These are phyloP conservation scores for Bilobella aurantiaca DNA, from an alignment of 1,140 invertebrate genomes.

Conservation along the genomic window DNA sequence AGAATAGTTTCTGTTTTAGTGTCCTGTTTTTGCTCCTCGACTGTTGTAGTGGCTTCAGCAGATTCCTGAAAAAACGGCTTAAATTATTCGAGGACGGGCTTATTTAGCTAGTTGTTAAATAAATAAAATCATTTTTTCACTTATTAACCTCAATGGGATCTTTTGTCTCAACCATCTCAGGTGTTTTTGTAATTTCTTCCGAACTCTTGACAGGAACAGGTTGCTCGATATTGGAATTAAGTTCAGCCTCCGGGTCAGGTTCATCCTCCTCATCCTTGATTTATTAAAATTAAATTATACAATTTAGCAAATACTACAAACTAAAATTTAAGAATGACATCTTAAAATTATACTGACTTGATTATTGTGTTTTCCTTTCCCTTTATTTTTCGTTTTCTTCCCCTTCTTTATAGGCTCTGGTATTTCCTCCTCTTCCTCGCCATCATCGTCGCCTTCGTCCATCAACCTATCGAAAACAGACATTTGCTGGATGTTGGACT, in stretches of 20 bases:
- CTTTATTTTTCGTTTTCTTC: not conserved
- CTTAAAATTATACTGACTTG: not conserved
- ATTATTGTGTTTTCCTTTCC: not conserved
- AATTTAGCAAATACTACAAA: not conserved
- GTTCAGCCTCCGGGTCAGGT: not conserved
- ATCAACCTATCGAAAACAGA: not conserved
- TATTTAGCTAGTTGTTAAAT: too few species aligned
- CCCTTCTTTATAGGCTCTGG: not conserved
- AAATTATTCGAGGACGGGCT: not conserved
- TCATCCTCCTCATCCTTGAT: not conserved
- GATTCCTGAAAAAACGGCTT: not conserved
- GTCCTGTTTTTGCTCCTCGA: not conserved
- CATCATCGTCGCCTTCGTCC: conserved; percentile 4
- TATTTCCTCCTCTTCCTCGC: not conserved
- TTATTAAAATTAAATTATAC: too few species aligned
- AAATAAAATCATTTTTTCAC: too few species aligned
- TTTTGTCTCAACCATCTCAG: not conserved
- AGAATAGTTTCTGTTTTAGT: not conserved
- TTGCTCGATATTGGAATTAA: not conserved
- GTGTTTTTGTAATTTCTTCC: not conserved
- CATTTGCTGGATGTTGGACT: not conserved
- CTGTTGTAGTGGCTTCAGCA: not conserved
- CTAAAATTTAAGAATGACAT: not conserved
- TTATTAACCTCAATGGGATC: too few species aligned
- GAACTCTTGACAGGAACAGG: not conserved